Base-by-base conservation (phyloP, 2,888 invertebrate genomes). In the Acronicta psi region DNA sequence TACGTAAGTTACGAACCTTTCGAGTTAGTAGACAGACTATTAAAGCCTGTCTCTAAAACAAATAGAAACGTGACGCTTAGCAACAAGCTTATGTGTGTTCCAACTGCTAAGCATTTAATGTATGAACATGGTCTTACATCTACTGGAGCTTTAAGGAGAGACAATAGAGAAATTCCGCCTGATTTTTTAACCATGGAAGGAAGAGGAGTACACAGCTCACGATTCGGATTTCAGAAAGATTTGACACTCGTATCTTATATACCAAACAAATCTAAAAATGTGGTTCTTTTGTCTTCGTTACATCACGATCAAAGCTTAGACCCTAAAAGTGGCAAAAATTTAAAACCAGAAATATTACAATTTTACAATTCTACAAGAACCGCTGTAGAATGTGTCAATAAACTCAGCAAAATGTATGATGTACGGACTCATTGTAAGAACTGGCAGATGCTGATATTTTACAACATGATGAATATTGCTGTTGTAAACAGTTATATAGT, bases 381-480 rank as follows among this genome's bases (percentile, higher is more conserved):
- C 5, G 64, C 53, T 4, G 65, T 65, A 2, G 53, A 65, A 14
- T 16, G 31, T 14, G 50, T 58, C 9, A 58, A 64, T 3, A 56
- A 58, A 38, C 57, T 65, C 0, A 17, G 36, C 9, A 43, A 42
- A 53, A 53, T 40, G 38, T 65, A 63, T 7, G 53, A 65, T 25
- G 64, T 64, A 1, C 36, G 62, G 1, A 60, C 52, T 29, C 56
- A 57, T 10, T 49, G 51, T 31, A 64, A 56, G 4, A 44, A 9
- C 23, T 64, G 64, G 64, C 57, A 56, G 1, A 43, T 44, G 2
- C 34, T 64, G 10, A 64, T 62, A 36, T 45, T 64, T 1, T 64
- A 44, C 20, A 55, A 23, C 8, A 56, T 62, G 43, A 44, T 64
- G 57, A 64, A 64, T n/a, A 31, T 62, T 1, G 61, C 64, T 40